Percentiles rank a stretch among this genome's conserved stretches.
Conservation (phyloP, 2,888 invertebrate genomes). For the Eurytoma californica region DNA sequence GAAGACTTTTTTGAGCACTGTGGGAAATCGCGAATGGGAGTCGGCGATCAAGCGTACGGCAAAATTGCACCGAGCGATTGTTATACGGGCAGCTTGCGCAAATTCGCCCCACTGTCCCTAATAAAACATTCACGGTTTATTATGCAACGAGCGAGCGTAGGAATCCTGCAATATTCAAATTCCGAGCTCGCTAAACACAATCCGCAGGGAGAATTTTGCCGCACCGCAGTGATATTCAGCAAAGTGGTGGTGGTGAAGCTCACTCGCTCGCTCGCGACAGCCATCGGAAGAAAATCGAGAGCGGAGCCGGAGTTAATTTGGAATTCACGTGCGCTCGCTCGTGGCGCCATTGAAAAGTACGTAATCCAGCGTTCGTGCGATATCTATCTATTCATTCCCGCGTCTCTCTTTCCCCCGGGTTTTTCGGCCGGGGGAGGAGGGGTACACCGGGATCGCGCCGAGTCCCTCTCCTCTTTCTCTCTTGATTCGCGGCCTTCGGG, state of each 20-base stretch:
- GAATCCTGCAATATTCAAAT: too few relatives aligned
- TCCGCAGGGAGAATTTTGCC: too few relatives aligned
- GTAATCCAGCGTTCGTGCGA: slow-evolving; percentile 36
- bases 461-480: slow-evolving; percentile 2
- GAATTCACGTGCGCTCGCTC: slow-evolving; percentile 31
- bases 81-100: too few relatives aligned
- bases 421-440: too few relatives aligned
- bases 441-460: not conserved
- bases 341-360: slow-evolving; percentile 36
- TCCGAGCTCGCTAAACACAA: too few relatives aligned
- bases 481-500: slow-evolving; percentile 48
- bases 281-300: too few relatives aligned
- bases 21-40: too few relatives aligned
- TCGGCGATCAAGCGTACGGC: too few relatives aligned
- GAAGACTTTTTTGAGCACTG: too few relatives aligned
- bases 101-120: too few relatives aligned
- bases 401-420: not conserved
- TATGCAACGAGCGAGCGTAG: not conserved
- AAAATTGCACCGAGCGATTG: too few relatives aligned
- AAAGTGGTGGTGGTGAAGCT: not conserved
- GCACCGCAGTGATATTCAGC: too few relatives aligned
- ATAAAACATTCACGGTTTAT: not conserved
- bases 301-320: slow-evolving; percentile 28
- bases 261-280: not conserved
- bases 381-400: slow-evolving; percentile 13